Base-by-base conservation (phyloP, 2,113 vertebrate genomes). In the Guaruba guarouba region DNA sequence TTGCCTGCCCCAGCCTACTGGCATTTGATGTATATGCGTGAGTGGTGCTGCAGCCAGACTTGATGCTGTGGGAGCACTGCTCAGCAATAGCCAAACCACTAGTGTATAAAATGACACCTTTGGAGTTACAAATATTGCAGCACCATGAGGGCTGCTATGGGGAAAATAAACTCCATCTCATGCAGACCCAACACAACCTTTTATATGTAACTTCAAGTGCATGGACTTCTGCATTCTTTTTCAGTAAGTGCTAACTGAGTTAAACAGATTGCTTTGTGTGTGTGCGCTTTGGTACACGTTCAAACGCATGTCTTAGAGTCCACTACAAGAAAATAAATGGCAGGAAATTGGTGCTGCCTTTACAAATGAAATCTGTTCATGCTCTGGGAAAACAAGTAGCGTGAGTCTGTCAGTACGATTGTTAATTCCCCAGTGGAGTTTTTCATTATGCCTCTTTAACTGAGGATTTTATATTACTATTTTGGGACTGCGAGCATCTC, bases 11-110 rank as follows among this genome's bases (percentile, higher is more conserved):
- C 28, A 79, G 48, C 18, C 13, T 48, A 11, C 11, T 82, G 46
- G n/a, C 43, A 1, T 1, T 77, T 61, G n/a, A 5, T 8, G 2
- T 49, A 3, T 35, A 10, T 59, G 9, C 23, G 3, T 66, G 7
- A 48, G 35, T 39, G 16, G 15, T 49, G 14, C 28, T 49, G 41
- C 19, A 66, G 13, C 31, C n/a, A 75, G 3, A 43, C 33, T 79
- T 59, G 62, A 18, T 83, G 22, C 67, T 57, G 15, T 63, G n/a
- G 33, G 13, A 74, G 24, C 18, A 22, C 12, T 76, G 27, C 61
- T 29, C 31, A 76, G 44, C 51, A 55, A 31, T n/a, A 49, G 24
- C 46, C 41, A 49, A 76, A 85, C 76, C 51, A 48, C 3, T 27
- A 31, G 10, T 20, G 16, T 66, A 10, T 29, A 64, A 33, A 33